These are phyloP conservation scores for Agrotis ipsilon DNA, from an alignment of 2,888 invertebrate genomes.

Conservation along the genomic window DNA sequence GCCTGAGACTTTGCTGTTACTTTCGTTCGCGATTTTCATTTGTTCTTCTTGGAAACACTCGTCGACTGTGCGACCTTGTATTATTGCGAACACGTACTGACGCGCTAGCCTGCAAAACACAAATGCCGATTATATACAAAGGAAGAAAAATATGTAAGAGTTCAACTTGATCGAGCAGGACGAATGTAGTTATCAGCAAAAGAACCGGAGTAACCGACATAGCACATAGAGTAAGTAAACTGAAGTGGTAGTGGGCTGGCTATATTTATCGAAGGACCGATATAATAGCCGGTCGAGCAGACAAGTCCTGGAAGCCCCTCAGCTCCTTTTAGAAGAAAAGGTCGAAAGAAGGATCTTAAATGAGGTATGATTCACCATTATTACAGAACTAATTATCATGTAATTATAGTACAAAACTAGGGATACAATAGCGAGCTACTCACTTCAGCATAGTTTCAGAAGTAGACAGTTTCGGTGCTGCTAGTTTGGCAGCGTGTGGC, in stretches of 20 bases:
- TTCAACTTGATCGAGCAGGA: no score
- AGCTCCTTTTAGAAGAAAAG: no score
- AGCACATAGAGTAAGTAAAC: no score
- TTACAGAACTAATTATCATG: background rate
- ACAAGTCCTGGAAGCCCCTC: no score
- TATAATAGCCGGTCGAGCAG: no score
- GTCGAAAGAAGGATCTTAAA: no score
- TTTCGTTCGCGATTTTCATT: conserved; percentile 78
- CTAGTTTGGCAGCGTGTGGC: conserved; percentile 81
- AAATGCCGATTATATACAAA: conserved; percentile 5
- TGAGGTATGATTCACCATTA: background rate
- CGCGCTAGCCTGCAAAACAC: conserved; percentile 90
- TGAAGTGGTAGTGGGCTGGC: no score
- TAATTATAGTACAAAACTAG: background rate
- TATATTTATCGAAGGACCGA: no score
- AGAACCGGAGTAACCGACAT: no score
- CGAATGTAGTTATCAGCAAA: no score
- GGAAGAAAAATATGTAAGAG: background rate
- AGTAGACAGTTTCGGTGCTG: conserved; percentile 90
- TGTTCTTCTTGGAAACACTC: conserved; percentile 91
- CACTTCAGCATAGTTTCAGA: conserved; percentile 94
- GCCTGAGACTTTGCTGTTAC: conserved; percentile 83
- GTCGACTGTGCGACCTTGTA: conserved; percentile 92
- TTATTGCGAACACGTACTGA: conserved; percentile 92
- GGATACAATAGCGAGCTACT: conserved; percentile 48